Evolutionary conservation across 23 tunicate genomes (phyloP).

Genomic region (Corella eumyota): DNA sequence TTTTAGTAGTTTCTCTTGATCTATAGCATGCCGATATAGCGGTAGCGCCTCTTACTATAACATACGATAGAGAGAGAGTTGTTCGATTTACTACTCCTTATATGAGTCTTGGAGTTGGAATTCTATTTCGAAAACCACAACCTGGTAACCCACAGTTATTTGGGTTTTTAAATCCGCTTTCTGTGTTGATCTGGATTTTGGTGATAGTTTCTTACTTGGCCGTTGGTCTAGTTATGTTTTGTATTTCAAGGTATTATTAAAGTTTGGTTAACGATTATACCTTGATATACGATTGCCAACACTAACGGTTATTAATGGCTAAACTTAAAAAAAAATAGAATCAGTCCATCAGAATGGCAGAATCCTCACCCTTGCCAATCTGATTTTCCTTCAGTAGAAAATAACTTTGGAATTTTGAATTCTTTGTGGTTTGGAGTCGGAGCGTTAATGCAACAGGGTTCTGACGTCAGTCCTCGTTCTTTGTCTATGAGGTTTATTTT

Average conservation of each 20-base stretch:
- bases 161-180: conserved; percentile 35
- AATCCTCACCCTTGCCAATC: not conserved
- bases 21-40: conserved; percentile 54
- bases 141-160: conserved; percentile 26
- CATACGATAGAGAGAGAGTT: conserved; percentile 48
- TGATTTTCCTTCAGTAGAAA: not conserved
- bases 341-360: conserved; percentile 41
- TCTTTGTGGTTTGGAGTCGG: conserved; percentile 66
- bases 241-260: conserved; percentile 35
- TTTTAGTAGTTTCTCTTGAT: not conserved
- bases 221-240: conserved; percentile 40
- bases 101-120: conserved; percentile 70
- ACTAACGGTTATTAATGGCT: not conserved
- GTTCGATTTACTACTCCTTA: conserved; percentile 65
- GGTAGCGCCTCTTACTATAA: conserved; percentile 76
- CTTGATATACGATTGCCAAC: not conserved
- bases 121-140: conserved; percentile 36
- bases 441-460: conserved; percentile 63
- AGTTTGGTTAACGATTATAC: not conserved
- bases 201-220: conserved; percentile 19
- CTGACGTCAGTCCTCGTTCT: conserved; percentile 42
- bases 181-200: conserved; percentile 36
- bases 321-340: conserved; percentile 3
- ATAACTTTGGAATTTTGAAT: conserved; percentile 24
- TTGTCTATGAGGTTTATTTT: conserved; percentile 33